phyloP scores from a whole-genome alignment of 1,140 invertebrate genomes.

The Aphelenchoides fujianensis region DNA sequence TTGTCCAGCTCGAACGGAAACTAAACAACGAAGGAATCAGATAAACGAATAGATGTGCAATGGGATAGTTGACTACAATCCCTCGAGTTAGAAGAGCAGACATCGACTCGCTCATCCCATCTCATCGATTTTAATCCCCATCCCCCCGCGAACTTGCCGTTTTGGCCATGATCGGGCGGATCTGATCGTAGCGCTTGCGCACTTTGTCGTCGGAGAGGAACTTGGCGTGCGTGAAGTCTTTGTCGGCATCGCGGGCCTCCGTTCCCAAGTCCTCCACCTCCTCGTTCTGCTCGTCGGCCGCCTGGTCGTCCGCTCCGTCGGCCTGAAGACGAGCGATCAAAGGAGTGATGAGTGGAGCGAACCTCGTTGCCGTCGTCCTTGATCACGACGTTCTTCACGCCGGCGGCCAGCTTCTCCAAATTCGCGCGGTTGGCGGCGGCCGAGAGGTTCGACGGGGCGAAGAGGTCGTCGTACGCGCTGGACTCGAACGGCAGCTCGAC shows the following conservation, averaged over 20 bases:
- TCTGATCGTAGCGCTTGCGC: constrained; percentile 25
- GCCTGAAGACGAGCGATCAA: background rate
- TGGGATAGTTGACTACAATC: too few relatives aligned
- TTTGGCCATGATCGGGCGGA: constrained; percentile 40
- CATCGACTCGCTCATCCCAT: background rate
- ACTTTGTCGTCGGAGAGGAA: constrained; percentile 29
- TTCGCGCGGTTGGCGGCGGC: too few relatives aligned
- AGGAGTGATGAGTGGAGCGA: background rate
- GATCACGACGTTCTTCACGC: background rate
- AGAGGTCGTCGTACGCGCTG: too few relatives aligned
- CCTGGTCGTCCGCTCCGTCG: background rate
- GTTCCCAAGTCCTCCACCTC: background rate
- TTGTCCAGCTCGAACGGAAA: constrained; percentile 91
- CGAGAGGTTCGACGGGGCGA: too few relatives aligned
- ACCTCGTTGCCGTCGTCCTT: background rate
- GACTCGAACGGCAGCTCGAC: background rate
- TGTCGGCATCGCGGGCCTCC: background rate
- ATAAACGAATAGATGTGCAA: too few relatives aligned
- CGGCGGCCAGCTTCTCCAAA: background rate
- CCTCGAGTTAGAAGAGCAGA: background rate
- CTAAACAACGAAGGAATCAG: too few relatives aligned
- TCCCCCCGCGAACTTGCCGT: too few relatives aligned
- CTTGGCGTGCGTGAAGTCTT: constrained; percentile 28
- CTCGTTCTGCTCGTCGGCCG: constrained; percentile 17
- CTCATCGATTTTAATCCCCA: too few relatives aligned